A percentile compares a stretch with the other conserved stretches of the same genome.
Evolutionary conservation across 2,888 invertebrate genomes (phyloP).

Genomic region (Cheilosia scutellata): DNA sequence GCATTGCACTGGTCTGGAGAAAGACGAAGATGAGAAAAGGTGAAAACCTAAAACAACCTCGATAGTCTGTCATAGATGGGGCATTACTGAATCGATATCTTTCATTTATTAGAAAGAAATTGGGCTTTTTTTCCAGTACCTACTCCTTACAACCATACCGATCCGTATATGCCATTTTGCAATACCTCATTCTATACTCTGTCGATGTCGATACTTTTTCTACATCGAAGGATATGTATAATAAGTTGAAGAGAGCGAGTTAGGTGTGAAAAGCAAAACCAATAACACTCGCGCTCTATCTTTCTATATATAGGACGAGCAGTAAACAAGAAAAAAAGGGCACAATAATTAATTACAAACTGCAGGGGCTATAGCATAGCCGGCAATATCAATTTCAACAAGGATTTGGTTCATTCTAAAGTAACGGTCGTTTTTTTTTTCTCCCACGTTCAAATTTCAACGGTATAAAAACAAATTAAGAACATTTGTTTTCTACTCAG

Average conservation of each 20-base stretch:
- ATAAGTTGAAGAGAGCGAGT: constrained; percentile 8
- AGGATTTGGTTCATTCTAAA: constrained; percentile 42
- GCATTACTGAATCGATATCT: constrained; percentile 60
- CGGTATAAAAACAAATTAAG: constrained; percentile 48
- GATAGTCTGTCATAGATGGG: constrained; percentile 50
- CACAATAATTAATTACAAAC: constrained; percentile 66
- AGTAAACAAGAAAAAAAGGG: constrained; percentile 12
- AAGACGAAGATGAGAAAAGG: constrained; percentile 10
- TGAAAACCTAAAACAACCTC: constrained; percentile 64
- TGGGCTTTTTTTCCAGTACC: constrained; percentile 42
- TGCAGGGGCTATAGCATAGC: constrained; percentile 7
- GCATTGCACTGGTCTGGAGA: neutral
- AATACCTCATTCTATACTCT: constrained; percentile 5
- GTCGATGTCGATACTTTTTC: neutral
- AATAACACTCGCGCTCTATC: constrained; percentile 31
- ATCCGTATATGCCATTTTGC: constrained; percentile 1
- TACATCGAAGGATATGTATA: constrained; percentile 12
- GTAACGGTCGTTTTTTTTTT: constrained; percentile 16
- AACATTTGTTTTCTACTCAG: constrained; percentile 44
- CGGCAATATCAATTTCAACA: constrained; percentile 41
- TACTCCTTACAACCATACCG: neutral
- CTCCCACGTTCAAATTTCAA: constrained; percentile 41
- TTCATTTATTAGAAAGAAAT: constrained; percentile 59
- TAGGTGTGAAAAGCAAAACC: constrained; percentile 45
- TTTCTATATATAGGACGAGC: constrained; percentile 12